Percentiles rank a stretch among this genome's conserved stretches.
Conservation (phyloP, 53 echinoderm and acorn worm species). For the Antedon mediterranea region DNA sequence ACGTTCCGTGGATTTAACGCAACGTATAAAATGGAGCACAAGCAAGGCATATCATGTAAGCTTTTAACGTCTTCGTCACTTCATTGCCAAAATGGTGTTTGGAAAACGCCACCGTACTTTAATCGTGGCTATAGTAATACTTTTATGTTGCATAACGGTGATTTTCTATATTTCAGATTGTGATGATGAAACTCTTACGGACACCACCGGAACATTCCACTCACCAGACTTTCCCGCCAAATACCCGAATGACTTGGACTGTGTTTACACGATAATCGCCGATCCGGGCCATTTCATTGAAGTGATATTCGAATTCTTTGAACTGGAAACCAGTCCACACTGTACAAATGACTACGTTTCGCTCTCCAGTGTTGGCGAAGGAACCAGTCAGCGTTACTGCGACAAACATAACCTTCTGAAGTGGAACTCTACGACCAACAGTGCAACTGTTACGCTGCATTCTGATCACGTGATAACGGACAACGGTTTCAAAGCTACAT, state of each 20-base stretch:
- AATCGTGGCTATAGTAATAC: too few species aligned
- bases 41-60: constrained; percentile 25
- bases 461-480: background rate
- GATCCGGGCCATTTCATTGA: constrained; percentile 22
- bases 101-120: too few species aligned
- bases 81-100: too few species aligned
- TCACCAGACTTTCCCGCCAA: constrained; percentile 14
- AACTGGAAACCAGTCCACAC: constrained; percentile 24
- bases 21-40: constrained; percentile 10
- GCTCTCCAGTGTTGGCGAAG: constrained; percentile 18
- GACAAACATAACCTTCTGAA: background rate
- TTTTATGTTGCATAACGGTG: too few species aligned
- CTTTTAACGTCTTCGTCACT: background rate
- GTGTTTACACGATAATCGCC: constrained; percentile 18
- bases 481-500: background rate
- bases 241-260: constrained; percentile 43
- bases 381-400: background rate
- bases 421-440: background rate
- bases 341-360: constrained; percentile 42
- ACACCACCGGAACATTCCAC: constrained; percentile 1
- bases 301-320: constrained; percentile 34
- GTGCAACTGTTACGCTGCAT: background rate
- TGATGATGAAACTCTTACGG: constrained; percentile 23
- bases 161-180: constrained; percentile 28
- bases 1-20: constrained; percentile 27